Evolutionary conservation across 2,113 vertebrate species (phyloP).

Genomic region (Dipodomys merriami): DNA sequence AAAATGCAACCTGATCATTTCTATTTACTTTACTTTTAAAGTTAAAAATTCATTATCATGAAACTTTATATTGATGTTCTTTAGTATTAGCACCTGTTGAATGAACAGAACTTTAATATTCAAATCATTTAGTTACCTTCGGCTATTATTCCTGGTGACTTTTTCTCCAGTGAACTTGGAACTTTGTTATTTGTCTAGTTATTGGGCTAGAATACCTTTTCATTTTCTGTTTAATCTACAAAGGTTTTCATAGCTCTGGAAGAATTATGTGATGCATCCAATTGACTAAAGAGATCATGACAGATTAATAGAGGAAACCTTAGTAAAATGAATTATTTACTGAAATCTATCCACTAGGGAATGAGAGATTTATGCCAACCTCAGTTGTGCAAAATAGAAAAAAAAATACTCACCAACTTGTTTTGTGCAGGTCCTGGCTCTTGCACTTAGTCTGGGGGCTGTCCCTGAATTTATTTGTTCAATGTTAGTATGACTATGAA

Average conservation of each 20-base stretch:
- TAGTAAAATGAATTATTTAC: constrained; percentile 79
- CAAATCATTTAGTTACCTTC: neutral
- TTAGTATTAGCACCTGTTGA: neutral
- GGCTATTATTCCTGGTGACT: neutral
- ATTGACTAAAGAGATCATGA: constrained; percentile 75
- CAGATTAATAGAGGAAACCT: constrained; percentile 71
- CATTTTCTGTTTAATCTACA: constrained; percentile 48
- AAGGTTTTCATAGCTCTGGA: constrained; percentile 54
- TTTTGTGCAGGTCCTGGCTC: too few species aligned
- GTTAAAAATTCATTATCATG: neutral
- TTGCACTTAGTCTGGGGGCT: too few species aligned
- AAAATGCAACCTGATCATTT: neutral
- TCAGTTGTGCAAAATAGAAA: constrained; percentile 64
- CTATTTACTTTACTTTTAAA: neutral
- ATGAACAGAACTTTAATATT: neutral
- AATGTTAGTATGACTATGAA: too few species aligned
- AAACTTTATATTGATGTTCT: neutral
- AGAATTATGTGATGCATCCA: constrained; percentile 48
- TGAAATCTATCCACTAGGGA: constrained; percentile 60
- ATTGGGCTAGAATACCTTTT: neutral
- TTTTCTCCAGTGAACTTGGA: neutral
- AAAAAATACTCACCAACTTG: too few species aligned
- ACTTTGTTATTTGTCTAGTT: neutral
- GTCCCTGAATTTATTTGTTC: too few species aligned
- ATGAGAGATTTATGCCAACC: constrained; percentile 64